Percentiles rank a stretch among this genome's conserved stretches.
Evolutionary conservation across 2,113 vertebrate species (phyloP).

Genomic region (Syngnathus typhle): DNA sequence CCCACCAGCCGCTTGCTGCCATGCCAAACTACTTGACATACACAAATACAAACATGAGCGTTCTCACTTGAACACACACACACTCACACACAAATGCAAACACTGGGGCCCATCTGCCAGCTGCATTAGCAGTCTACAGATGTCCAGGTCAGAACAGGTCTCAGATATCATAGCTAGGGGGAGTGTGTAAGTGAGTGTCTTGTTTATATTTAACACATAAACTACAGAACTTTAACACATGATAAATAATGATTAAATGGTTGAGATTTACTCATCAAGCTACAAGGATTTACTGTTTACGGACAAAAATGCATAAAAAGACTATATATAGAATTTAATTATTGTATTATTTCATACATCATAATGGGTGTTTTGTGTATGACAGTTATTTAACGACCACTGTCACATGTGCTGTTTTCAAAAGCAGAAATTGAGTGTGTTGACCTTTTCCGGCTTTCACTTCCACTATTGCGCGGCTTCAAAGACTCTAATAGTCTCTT

Average conservation of each 20-base stretch:
- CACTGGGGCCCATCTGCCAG: slow-evolving; percentile 51
- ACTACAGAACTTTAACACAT: neutral
- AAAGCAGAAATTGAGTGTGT: neutral
- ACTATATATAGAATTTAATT: too few relatives aligned
- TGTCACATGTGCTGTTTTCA: too few relatives aligned
- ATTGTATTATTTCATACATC: too few relatives aligned
- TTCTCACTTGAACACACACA: slow-evolving; percentile 5
- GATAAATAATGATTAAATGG: neutral
- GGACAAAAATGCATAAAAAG: too few relatives aligned
- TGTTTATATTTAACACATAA: slow-evolving; percentile 26
- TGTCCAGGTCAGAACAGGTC: slow-evolving; percentile 30
- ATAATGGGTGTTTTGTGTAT: too few relatives aligned
- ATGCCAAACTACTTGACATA: slow-evolving; percentile 47
- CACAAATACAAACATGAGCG: slow-evolving; percentile 33
- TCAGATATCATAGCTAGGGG: slow-evolving; percentile 23
- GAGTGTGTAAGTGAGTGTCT: slow-evolving; percentile 17
- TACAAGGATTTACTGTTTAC: neutral
- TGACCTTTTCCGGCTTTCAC: slow-evolving; percentile 16
- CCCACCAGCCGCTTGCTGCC: slow-evolving; percentile 19
- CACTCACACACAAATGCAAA: slow-evolving; percentile 29
- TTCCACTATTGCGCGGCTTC: slow-evolving; percentile 1
- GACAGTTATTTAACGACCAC: too few relatives aligned
- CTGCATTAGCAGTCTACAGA: slow-evolving; percentile 49
- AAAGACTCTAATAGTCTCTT: slow-evolving; percentile 20
- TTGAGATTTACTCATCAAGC: neutral